A percentile compares a stretch with the other conserved stretches of the same genome.
Evolutionary conservation across 2,113 vertebrate species (phyloP).

Genomic region (Nyctereutes procyonoides): DNA sequence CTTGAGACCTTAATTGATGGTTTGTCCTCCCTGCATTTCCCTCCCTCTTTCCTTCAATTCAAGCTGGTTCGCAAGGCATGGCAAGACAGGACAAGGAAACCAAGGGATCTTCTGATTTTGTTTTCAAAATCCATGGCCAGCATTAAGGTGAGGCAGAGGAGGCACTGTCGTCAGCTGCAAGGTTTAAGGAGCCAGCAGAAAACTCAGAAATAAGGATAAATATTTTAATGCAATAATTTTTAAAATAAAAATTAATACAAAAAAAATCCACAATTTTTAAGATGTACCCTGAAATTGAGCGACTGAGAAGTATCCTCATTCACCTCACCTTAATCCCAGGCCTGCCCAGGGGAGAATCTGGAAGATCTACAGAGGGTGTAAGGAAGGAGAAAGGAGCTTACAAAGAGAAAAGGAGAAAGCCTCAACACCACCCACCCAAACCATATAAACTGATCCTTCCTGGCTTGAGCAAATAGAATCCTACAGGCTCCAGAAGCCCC

Average conservation of each 20-base stretch:
- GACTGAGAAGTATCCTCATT: neutral
- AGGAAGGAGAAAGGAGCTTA: neutral
- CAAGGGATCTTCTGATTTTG: neutral
- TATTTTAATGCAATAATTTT: neutral
- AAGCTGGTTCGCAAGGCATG: neutral
- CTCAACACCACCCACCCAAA: neutral
- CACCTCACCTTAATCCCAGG: neutral
- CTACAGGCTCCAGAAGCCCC: neutral
- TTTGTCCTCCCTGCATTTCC: neutral
- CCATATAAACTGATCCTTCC: neutral
- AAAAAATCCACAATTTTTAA: neutral
- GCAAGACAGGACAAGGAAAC: neutral
- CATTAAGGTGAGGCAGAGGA: neutral
- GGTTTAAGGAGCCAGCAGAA: neutral
- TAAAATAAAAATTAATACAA: neutral
- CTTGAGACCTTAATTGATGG: neutral
- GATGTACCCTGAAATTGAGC: neutral
- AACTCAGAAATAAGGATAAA: neutral
- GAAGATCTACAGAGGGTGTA: neutral
- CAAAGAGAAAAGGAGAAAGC: neutral
- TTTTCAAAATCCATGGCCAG: neutral
- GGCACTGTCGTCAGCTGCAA: neutral
- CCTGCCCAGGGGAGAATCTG: neutral
- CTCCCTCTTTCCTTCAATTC: neutral
- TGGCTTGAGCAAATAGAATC: neutral